phyloP scores from a whole-genome alignment of 2,113 vertebrate genomes.

The Phrynosoma platyrhinos region DNA sequence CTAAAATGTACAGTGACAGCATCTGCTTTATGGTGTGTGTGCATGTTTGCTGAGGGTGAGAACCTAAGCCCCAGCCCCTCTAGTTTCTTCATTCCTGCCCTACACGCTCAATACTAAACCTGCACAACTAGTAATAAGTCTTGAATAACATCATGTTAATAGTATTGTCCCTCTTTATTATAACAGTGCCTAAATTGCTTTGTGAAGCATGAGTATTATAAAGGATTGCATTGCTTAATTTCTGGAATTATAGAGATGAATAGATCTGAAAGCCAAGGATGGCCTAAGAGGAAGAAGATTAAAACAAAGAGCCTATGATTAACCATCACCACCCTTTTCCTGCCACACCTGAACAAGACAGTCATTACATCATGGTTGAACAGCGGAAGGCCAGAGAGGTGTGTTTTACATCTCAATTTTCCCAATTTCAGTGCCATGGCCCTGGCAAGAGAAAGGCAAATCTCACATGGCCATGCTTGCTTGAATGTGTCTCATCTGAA shows the following conservation, averaged over 20 bases:
- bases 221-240: constrained; percentile 64
- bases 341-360: background rate
- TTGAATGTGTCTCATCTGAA: constrained; percentile 21
- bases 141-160: constrained; percentile 61
- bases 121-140: constrained; percentile 5
- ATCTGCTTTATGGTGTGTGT: too few species aligned
- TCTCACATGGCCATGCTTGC: background rate
- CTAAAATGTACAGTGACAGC: background rate
- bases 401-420: background rate
- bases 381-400: background rate
- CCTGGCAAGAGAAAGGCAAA: background rate
- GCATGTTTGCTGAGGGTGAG: too few species aligned
- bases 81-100: background rate
- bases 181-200: constrained; percentile 62
- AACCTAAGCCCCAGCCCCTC: too few species aligned
- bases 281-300: constrained; percentile 56
- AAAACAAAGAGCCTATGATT: constrained; percentile 64
- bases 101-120: background rate
- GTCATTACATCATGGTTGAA: background rate
- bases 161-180: constrained; percentile 53
- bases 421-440: background rate
- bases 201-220: constrained; percentile 70
- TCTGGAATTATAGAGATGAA: constrained; percentile 76
- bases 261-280: constrained; percentile 73
- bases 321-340: constrained; percentile 51